Conservation (phyloP, 2,888 invertebrate species). For the Chalcosyrphus nemorum region DNA sequence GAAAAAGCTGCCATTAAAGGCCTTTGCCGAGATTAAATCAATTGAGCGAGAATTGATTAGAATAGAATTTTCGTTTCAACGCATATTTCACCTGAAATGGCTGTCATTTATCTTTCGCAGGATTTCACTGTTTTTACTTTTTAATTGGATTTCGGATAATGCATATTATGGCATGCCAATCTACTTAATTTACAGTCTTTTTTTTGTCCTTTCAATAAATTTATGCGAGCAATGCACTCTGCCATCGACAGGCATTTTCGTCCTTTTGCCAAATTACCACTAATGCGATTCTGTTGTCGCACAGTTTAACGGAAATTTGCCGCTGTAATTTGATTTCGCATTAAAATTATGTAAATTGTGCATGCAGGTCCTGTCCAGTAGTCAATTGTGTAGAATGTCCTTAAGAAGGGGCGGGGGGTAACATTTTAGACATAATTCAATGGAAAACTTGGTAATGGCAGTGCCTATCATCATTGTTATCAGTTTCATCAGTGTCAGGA, state of each 20-base stretch:
- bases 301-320: conserved; percentile 20
- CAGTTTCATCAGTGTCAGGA: neutral
- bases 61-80: neutral
- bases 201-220: neutral
- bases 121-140: neutral
- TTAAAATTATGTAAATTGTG: conserved; percentile 37
- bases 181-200: neutral
- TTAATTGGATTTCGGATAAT: neutral
- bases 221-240: neutral
- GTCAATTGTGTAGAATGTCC: neutral
- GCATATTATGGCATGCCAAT: neutral
- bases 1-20: neutral
- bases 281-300: conserved; percentile 46
- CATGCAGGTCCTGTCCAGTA: neutral
- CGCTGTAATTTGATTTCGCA: conserved; percentile 36
- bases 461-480: neutral
- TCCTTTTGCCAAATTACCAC: neutral
- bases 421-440: neutral
- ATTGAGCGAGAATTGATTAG: neutral
- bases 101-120: neutral
- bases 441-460: neutral
- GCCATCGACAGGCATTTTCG: neutral
- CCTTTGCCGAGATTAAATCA: neutral
- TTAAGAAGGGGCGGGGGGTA: neutral
- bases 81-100: neutral